phyloP scores from a whole-genome alignment of 2,113 vertebrate genomes.

The Ranitomeya imitator region DNA sequence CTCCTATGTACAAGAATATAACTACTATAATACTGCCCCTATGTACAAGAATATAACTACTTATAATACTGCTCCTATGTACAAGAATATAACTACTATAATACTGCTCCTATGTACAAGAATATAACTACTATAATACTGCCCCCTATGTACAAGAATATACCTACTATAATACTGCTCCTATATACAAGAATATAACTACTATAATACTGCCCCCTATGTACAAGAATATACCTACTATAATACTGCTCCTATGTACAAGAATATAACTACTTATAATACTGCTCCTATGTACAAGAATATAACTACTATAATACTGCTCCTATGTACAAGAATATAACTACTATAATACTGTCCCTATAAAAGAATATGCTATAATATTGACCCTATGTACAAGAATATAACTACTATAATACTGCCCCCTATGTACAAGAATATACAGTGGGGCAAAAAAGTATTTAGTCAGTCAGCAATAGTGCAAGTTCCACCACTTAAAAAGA shows the following conservation, averaged over 20 bases:
- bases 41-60: too few species aligned
- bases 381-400: not conserved
- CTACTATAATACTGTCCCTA: not conserved
- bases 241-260: not conserved
- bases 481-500: too few species aligned
- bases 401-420: too few species aligned
- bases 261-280: not conserved
- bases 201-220: not conserved
- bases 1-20: too few species aligned
- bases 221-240: not conserved
- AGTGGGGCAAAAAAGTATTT: too few species aligned
- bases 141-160: not conserved
- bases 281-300: not conserved
- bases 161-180: not conserved
- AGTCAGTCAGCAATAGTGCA: too few species aligned
- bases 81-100: not conserved
- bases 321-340: not conserved
- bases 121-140: conserved; percentile 16
- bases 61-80: too few species aligned
- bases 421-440: too few species aligned
- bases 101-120: not conserved
- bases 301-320: not conserved
- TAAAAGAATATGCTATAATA: not conserved
- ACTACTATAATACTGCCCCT: too few species aligned
- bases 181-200: not conserved